Evolutionary conservation across 2,797 vertebrate species (phyloP).

Genomic region (Bradypodion pumilum): DNA sequence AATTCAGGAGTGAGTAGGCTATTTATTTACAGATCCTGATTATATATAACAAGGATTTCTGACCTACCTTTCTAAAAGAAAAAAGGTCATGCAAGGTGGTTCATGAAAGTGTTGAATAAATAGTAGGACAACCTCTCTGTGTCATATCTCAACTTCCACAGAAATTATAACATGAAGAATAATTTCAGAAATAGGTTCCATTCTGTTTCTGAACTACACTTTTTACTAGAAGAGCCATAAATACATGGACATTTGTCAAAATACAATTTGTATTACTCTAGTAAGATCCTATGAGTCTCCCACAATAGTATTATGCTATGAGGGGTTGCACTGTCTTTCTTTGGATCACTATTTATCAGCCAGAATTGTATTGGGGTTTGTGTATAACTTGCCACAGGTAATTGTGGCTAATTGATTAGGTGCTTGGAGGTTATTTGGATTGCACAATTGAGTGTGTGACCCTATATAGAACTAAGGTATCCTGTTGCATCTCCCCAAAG

Average conservation of each 20-base stretch:
- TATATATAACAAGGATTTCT: neutral
- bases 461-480: too few species aligned
- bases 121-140: too few species aligned
- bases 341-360: neutral
- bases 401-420: neutral
- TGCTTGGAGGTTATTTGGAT: too few species aligned
- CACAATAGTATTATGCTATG: neutral
- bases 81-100: neutral
- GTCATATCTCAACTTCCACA: neutral
- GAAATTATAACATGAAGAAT: neutral
- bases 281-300: neutral
- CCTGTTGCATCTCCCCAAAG: too few species aligned
- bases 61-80: too few species aligned
- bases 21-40: neutral
- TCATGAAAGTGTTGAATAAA: neutral
- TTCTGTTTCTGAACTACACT: neutral
- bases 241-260: neutral
- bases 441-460: too few species aligned
- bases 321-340: neutral
- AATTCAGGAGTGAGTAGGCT: neutral
- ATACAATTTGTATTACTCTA: neutral
- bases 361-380: neutral
- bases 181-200: neutral
- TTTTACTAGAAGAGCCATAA: too few species aligned
- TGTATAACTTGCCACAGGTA: too few species aligned